Evolutionary conservation across 1,140 invertebrate genomes (phyloP).

Genomic region (Neodiprion lecontei): DNA sequence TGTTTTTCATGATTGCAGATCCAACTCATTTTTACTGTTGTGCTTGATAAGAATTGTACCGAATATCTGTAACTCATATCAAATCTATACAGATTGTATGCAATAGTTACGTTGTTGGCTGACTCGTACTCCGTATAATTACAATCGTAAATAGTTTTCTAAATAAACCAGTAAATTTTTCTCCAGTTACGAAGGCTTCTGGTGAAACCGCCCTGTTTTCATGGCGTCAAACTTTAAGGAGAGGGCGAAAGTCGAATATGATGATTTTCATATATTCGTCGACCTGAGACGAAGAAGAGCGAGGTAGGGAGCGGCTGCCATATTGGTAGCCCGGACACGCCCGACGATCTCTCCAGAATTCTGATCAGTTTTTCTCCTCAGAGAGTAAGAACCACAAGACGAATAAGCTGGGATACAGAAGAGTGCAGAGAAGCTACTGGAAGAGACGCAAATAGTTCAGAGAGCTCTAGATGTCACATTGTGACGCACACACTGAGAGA

Average conservation of each 20-base stretch:
- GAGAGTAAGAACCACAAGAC: constrained; percentile 24
- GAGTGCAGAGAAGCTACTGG: constrained; percentile 16
- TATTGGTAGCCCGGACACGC: constrained; percentile 53
- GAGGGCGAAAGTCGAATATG: constrained; percentile 47
- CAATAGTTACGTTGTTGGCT: no score
- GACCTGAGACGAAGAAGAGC: constrained; percentile 16
- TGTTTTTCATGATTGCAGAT: no score
- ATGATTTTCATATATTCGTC: constrained; percentile 48
- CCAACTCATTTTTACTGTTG: no score
- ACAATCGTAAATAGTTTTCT: no score
- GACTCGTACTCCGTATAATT: no score
- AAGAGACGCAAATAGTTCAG: constrained; percentile 12
- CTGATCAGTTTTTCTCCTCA: constrained; percentile 54
- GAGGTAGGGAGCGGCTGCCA: constrained; percentile 20
- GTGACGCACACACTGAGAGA: no score
- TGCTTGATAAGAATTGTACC: no score
- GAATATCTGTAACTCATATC: no score
- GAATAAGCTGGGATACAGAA: constrained; percentile 9
- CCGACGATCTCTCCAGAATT: constrained; percentile 49
- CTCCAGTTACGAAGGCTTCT: not conserved
- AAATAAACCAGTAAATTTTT: not conserved
- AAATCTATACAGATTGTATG: no score
- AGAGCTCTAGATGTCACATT: no score
- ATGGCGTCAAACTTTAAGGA: not conserved
- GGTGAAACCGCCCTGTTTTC: not conserved